These are phyloP conservation scores for Drosophila kurseongensis DNA, from an alignment of 1,140 invertebrate species.

Conservation along the genomic window DNA sequence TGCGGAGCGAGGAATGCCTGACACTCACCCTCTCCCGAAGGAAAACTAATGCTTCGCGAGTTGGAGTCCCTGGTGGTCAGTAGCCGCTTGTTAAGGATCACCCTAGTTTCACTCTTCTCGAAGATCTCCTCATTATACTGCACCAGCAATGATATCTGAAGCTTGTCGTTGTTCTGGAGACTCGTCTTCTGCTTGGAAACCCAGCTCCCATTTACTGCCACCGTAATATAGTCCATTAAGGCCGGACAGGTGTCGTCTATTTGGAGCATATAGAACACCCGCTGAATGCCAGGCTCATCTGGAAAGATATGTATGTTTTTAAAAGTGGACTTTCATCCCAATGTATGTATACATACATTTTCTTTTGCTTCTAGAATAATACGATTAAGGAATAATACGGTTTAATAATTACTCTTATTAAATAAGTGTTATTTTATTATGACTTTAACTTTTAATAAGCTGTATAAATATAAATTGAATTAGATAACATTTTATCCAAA, in stretches of 20 bases:
- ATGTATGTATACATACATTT: too few species aligned
- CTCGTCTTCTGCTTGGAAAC: slow-evolving; percentile 33
- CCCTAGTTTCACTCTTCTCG: slow-evolving; percentile 62
- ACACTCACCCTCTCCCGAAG: slow-evolving; percentile 28
- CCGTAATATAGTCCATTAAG: slow-evolving; percentile 66
- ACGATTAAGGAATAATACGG: too few species aligned
- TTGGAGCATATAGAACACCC: slow-evolving; percentile 67
- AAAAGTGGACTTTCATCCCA: too few species aligned
- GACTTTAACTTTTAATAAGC: too few species aligned
- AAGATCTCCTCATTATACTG: slow-evolving; percentile 63
- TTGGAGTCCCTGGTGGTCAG: slow-evolving; percentile 37
- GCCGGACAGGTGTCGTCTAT: slow-evolving; percentile 61
- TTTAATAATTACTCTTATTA: too few species aligned
- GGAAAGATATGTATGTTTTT: not conserved
- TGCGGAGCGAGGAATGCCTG: slow-evolving; percentile 15
- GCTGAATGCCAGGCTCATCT: slow-evolving; percentile 63
- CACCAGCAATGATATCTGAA: slow-evolving; percentile 57
- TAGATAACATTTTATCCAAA: too few species aligned
- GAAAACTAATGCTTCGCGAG: slow-evolving; percentile 24
- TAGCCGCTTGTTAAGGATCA: slow-evolving; percentile 57
- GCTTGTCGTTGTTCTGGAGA: slow-evolving; percentile 64
- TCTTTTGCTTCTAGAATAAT: too few species aligned
- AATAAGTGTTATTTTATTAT: too few species aligned
- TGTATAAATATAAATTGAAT: too few species aligned
- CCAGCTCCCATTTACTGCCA: slow-evolving; percentile 53